Evolutionary conservation across 2,113 vertebrate genomes (phyloP), one percentile per base, ranked within the genome.

Genomic region (Electrona antarctica): DNA sequence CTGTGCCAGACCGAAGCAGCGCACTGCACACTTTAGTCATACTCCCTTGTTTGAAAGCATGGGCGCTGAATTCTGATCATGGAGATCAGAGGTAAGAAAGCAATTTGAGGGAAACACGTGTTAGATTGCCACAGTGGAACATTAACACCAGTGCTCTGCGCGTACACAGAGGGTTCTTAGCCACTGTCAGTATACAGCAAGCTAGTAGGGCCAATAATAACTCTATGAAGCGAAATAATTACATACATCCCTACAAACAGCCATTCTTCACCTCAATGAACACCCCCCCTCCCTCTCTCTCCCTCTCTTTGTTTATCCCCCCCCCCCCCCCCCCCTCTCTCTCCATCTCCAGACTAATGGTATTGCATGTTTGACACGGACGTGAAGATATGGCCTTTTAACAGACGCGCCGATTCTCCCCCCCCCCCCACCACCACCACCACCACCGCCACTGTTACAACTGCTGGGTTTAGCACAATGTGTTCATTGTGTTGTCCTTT

Each of bases 191-290:
- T 68, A 41, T 29, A 21, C 21, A 21, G 21, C 21, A 21, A 77
- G 71, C 86, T 60, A 66, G 60, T 63, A 63, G 60, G 69, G 71
- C 76, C 73, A 68, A 67, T 85, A 85, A 84, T 89, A 70, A 84
- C 63, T 81, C 51, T 82, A 66, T 80, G 67, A 88, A 77, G 82
- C 64, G 75, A 83, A 85, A 90, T 83, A 89, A 89, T 87, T 83
- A 85, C 66, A 81, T 9, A 63, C 73, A 78, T 80, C 65, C 74
- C 52, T 49, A 69, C 82, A 79, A 87, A 85, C 74, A 59, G 33
- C 71, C 70, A 74, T 81, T 82, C 72, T 57, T 82, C 76, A 82
- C 67, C 57, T 79, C 74, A 79, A 13, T 79, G 62, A 74, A 64
- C 81, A 79, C 33, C 3, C 33, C 2, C 33, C 3, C 33, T 41